Conservation (phyloP, 2,113 vertebrate genomes). For the Apteryx mantelli region DNA sequence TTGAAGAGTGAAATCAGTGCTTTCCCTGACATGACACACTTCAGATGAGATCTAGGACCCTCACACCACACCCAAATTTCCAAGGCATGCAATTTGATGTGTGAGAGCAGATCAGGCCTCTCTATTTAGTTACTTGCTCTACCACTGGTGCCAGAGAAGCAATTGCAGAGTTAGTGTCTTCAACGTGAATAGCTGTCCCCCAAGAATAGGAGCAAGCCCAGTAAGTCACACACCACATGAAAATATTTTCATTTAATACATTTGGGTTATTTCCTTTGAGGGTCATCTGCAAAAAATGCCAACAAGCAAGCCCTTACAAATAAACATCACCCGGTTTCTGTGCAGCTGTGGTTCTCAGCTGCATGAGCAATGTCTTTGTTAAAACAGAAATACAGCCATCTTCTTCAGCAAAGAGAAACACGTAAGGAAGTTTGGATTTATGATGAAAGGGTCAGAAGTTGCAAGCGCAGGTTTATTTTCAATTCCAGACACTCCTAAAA, state of each 20-base stretch:
- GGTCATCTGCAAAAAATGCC: conserved; percentile 13
- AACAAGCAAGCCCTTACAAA: conserved; percentile 17
- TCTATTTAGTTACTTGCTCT: neutral
- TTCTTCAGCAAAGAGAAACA: conserved; percentile 32
- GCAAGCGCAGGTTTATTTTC: conserved; percentile 68
- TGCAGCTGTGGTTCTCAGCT: conserved; percentile 25
- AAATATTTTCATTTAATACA: conserved; percentile 17
- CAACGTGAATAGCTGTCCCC: neutral
- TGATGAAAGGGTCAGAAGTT: conserved; percentile 62
- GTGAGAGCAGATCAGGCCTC: neutral
- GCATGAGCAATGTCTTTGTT: neutral
- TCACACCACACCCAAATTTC: neutral
- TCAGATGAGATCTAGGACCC: neutral
- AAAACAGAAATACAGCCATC: conserved; percentile 9
- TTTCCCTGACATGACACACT: no score
- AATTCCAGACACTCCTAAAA: conserved; percentile 64
- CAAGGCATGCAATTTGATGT: accelerated
- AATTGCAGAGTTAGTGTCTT: neutral
- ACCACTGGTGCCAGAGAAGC: neutral
- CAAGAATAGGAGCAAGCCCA: neutral
- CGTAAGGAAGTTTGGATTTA: conserved; percentile 60
- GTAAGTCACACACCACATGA: neutral
- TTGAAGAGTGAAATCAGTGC: neutral
- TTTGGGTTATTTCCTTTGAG: conserved; percentile 18
- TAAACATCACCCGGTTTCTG: neutral